Base-by-base conservation (phyloP, 2,113 vertebrate genomes). In the Sebastes fasciatus region DNA sequence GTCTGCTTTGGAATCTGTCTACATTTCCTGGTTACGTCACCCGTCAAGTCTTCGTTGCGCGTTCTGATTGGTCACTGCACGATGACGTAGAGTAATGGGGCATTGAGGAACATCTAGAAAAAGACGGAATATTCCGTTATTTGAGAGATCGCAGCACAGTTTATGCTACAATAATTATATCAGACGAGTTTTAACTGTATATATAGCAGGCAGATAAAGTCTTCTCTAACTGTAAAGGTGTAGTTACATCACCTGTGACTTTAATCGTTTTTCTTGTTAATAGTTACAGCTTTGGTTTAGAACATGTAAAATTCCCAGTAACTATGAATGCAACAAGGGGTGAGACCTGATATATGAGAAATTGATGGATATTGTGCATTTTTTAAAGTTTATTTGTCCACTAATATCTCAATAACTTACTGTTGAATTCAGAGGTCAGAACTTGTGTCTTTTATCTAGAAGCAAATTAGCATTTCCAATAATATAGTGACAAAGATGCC, bases 21-120 rank as follows among this genome's bases (percentile, higher is more conserved):
- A 63, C 43, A 45, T 80, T 94, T 96, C 94, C 95, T 77, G 85
- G 48, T 57, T 6, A 80, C 93, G 92, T 93, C 90, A 88, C 12
- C 78, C 6, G 2, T 5, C 34, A 43, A 67, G 8, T 21, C 49
- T 21, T 65, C 91, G 87, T 92, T 68, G 74, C 85, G 63, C 12
- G 2, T 45, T 80, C 19, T 90, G 71, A 86, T 89, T 92, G 87
- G 94, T 16, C 90, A 65, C 51, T 26, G 5, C 1, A 3, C 64
- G 78, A 69, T 89, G 93, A 94, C 92, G 85, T 73, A 21, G 23
- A 49, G 8, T 0, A 0, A 14, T n/a, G 90, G 82, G 58, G 55
- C 86, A 8, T 93, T 93, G 72, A 16, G 0, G 19, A 6, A 43
- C 77, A 48, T 1, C 62, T 4, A 2, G 23, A 69, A 26, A 40